These are phyloP conservation scores for Cactoblastis cactorum DNA, from an alignment of 2,888 invertebrate genomes.

Conservation along the genomic window DNA sequence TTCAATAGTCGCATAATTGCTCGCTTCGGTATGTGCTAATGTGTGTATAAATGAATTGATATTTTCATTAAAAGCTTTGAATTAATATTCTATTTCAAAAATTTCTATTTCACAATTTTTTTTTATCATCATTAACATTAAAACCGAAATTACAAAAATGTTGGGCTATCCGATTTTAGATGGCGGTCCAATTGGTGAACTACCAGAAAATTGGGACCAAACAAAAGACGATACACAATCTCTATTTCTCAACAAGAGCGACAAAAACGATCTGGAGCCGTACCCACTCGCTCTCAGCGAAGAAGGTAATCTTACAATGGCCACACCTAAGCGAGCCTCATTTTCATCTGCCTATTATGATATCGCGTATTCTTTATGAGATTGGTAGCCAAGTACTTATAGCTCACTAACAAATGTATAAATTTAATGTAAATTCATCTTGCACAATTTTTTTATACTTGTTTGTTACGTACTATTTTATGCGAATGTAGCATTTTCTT, in stretches of 20 bases:
- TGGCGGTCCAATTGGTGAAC: constrained; percentile 66
- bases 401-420: too few relatives aligned
- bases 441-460: too few relatives aligned
- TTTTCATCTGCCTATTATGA: neutral
- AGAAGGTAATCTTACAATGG: constrained; percentile 56
- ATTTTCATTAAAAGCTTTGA: constrained; percentile 5
- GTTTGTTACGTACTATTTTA: too few relatives aligned
- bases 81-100: neutral
- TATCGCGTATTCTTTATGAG: neutral
- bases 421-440: too few relatives aligned
- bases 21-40: constrained; percentile 30
- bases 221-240: constrained; percentile 75
- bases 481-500: too few relatives aligned
- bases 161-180: constrained; percentile 44
- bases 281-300: constrained; percentile 75
- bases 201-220: constrained; percentile 77
- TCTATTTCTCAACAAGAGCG: constrained; percentile 74
- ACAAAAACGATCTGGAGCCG: constrained; percentile 76
- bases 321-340: constrained; percentile 18
- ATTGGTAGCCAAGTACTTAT: constrained; percentile 12
- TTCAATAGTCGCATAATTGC: constrained; percentile 15
- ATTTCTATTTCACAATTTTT: neutral
- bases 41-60: neutral
- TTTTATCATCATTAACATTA: neutral
- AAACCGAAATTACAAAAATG: constrained; percentile 12